phyloP scores from a whole-genome alignment of 2,797 vertebrate species.

The Chelonia mydas region DNA sequence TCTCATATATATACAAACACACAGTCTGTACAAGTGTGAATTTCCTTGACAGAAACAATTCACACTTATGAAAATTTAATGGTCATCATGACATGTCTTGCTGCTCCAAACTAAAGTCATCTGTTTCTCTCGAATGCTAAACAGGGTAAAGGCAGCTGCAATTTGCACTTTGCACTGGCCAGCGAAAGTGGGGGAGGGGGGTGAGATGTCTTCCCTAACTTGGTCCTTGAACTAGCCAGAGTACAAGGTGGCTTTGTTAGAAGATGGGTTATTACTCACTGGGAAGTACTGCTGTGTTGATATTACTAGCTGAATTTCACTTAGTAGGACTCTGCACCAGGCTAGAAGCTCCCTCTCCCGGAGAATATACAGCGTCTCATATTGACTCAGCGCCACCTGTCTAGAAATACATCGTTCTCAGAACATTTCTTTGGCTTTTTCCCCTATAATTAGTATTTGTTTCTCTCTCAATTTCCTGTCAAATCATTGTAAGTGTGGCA shows the following conservation, averaged over 20 bases:
- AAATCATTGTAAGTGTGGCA: background rate
- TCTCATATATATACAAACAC: background rate
- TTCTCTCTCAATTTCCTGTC: background rate
- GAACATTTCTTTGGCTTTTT: background rate
- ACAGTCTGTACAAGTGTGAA: fast-evolving
- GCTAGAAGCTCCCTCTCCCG: background rate
- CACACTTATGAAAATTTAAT: background rate
- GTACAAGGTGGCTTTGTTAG: background rate
- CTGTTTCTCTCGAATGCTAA: constrained; percentile 48
- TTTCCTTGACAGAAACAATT: constrained; percentile 6
- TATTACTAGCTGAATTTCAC: background rate
- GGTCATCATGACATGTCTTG: background rate
- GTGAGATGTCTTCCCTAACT: constrained; percentile 1
- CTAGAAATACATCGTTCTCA: background rate
- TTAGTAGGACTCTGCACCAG: background rate
- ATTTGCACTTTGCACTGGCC: constrained; percentile 45
- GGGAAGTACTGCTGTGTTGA: background rate
- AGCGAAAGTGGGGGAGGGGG: constrained; percentile 31
- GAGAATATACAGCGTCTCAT: background rate
- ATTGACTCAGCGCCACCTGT: background rate
- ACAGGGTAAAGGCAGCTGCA: constrained; percentile 57
- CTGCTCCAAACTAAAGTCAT: constrained; percentile 46
- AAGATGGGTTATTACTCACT: background rate
- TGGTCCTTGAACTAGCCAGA: background rate
- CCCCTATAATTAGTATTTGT: background rate